Evolutionary conservation across 2,888 invertebrate species (phyloP).

Genomic region (Chelonus formosanus): DNA sequence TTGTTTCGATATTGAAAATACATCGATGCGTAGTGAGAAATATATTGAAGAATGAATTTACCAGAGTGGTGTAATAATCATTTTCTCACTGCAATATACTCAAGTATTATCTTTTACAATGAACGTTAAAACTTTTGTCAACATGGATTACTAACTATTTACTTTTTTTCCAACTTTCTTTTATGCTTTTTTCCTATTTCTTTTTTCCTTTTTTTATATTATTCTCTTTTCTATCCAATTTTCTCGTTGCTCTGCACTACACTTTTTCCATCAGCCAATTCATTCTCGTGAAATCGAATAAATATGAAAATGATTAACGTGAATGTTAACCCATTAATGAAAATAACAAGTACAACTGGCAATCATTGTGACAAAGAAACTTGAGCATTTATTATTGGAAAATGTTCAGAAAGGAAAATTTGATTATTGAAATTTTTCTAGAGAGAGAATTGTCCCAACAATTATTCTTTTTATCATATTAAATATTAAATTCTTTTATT

Average conservation of each 20-base stretch:
- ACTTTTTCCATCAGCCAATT: constrained; percentile 19
- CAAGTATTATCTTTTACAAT: too few relatives aligned
- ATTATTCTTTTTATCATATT: too few relatives aligned
- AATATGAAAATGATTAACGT: constrained; percentile 42
- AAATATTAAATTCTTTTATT: too few relatives aligned
- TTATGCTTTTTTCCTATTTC: constrained; percentile 20
- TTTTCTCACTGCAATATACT: not conserved
- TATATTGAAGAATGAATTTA: constrained; percentile 10
- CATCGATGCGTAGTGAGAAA: constrained; percentile 50
- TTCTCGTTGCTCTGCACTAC: constrained; percentile 24
- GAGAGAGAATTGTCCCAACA: too few relatives aligned
- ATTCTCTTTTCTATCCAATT: constrained; percentile 33
- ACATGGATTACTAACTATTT: constrained; percentile 10
- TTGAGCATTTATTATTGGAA: not conserved
- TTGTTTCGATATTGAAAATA: constrained; percentile 57
- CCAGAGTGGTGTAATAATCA: not conserved
- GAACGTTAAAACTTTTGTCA: not conserved
- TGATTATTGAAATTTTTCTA: too few relatives aligned
- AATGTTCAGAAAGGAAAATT: too few relatives aligned
- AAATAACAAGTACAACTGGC: constrained; percentile 11
- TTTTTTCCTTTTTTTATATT: constrained; percentile 19
- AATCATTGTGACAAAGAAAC: constrained; percentile 3
- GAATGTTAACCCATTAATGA: constrained; percentile 9
- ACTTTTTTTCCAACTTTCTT: constrained; percentile 23
- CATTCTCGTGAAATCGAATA: constrained; percentile 36